Evolutionary conservation across 2,797 vertebrate genomes (phyloP), one percentile per base, ranked within the genome.

Genomic region (Pogonophryne albipinna): DNA sequence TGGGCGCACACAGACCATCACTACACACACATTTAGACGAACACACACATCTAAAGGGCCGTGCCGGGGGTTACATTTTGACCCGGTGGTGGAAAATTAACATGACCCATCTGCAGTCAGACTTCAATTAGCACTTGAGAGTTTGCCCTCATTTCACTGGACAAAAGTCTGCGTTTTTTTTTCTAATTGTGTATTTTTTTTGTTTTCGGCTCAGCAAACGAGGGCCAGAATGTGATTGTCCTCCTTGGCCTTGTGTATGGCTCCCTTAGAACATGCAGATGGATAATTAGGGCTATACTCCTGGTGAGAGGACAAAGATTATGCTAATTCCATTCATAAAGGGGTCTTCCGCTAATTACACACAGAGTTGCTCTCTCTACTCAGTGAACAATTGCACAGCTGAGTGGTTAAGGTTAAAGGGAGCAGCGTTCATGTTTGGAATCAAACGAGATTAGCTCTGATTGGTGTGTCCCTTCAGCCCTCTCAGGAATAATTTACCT

Each of bases 241-340:
- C 81, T 80, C 70, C 70, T 73, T 70, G 66, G 79, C 70, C 86
- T 74, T 68, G 84, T 78, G 74, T 31, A 68, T 34, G 67, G 83
- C 77, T 88, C 88, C 73, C 59, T 68, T 74, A 69, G 81, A 83
- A 90, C 84, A 87, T 71, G 83, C 87, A 89, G 86, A 88, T 68
- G 84, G 91, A 85, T 93, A 91, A 94, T 93, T 92, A 91, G 91
- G 79, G 68, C 82, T 86, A 68, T 89, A 76, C 85, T 89, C 88
- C 81, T 74, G 82, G 82, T 89, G 88, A 89, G 86, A 82, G 87
- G 90, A 93, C 92, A 92, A 92, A 91, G 91, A 92, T 88, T 80
- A 93, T 92, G 90, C 89, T 92, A 93, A 93, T 92, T 92, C 87
- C 79, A 90, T 92, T 92, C 90, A 93, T 86, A 90, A 91, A 90